Base-by-base conservation (phyloP, 2,113 vertebrate genomes). In the Pongo pygmaeus region DNA sequence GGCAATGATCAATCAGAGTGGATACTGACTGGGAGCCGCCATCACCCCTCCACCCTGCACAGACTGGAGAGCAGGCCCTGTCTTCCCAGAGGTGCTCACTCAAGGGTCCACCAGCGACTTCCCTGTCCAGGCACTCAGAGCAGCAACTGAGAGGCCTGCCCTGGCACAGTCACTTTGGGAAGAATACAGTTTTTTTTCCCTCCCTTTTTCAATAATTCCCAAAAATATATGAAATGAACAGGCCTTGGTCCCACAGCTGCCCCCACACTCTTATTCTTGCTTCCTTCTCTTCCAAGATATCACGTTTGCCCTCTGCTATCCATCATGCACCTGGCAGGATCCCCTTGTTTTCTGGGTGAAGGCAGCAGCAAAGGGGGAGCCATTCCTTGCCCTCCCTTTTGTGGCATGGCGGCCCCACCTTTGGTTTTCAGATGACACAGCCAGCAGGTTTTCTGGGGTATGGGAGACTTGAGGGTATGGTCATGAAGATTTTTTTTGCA, bases 241-340 rank as follows among this genome's bases (percentile, higher is more conserved):
- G 43, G 17, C 27, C 20, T n/a, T 70, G 25, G 74, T 70, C 50
- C 12, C 1, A 59, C 79, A 77, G 40, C 48, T 14, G 55, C 48
- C 50, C 46, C 0, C 0, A 1, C 25, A 2, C 46, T 85, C 57
- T 22, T 38, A 7, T 43, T 43, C 46, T 78, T 86, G 27, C 40
- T 52, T 88, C 35, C 32, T 94, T 52, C 30, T n/a, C 32, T 59
- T 87, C 20, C 38, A 14, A 22, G 43, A 27, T 10, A 43, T 12
- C 38, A 27, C 16, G 16, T 75, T 84, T 67, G 79, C 32, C 64
- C 59, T 72, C 25, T 52, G 6, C 64, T 74, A 30, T 46, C 77
- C 30, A 5, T 89, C 67, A 61, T n/a, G 13, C 35, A 8, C 57
- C 2, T 94, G n/a, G 80, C 25, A 40, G n/a, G 50, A 48, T 27